Evolutionary conservation across 2,888 invertebrate genomes (phyloP).

Genomic region (Aricia artaxerxes): DNA sequence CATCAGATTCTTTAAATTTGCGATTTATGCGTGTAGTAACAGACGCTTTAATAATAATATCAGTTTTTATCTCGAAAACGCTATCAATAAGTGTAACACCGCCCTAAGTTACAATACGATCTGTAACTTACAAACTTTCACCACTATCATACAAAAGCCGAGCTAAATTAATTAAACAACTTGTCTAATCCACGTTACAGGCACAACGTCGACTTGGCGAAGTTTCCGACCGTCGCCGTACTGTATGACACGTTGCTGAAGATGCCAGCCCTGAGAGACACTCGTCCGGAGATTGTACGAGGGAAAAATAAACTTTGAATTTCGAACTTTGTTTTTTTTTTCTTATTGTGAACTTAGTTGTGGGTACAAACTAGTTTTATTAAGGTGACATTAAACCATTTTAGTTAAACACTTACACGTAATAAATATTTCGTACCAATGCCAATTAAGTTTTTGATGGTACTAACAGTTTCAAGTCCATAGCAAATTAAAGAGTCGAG

Average conservation of each 20-base stretch:
- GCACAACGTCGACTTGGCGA: slow-evolving; percentile 54
- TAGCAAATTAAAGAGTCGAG: too few species aligned
- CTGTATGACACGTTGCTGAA: slow-evolving; percentile 59
- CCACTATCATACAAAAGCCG: not conserved
- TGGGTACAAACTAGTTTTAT: not conserved
- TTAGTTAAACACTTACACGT: not conserved
- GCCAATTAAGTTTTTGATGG: too few species aligned
- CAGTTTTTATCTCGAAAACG: not conserved
- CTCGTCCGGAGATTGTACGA: slow-evolving; percentile 57
- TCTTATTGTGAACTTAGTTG: not conserved
- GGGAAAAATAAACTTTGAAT: slow-evolving; percentile 29
- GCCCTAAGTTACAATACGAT: not conserved
- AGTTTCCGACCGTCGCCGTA: slow-evolving; percentile 58
- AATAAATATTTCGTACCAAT: too few species aligned
- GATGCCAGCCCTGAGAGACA: slow-evolving; percentile 58
- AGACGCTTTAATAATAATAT: too few species aligned
- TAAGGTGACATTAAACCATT: not conserved
- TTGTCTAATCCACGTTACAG: slow-evolving; percentile 47
- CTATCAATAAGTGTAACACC: not conserved
- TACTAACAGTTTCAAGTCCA: too few species aligned
- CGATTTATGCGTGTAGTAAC: too few species aligned
- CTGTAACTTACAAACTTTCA: not conserved
- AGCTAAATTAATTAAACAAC: slow-evolving; percentile 3
- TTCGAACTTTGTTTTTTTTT: not conserved
- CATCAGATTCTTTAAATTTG: too few species aligned